These are phyloP conservation scores for Syngnathus floridae DNA, from an alignment of 2,113 vertebrate species.

Conservation along the genomic window DNA sequence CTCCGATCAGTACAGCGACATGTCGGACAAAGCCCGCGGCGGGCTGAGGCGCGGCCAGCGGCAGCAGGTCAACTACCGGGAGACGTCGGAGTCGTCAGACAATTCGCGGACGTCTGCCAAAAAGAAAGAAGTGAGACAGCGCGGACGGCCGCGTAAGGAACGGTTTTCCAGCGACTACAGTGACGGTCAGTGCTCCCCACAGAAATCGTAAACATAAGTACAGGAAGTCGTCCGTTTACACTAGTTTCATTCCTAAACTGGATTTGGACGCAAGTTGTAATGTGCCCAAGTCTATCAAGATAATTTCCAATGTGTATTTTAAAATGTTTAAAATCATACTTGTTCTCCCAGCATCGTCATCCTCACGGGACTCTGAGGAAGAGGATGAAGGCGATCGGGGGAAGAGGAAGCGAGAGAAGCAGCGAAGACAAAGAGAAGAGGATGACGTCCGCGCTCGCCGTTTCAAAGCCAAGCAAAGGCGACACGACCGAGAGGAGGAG, in stretches of 20 bases:
- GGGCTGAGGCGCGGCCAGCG: constrained; percentile 86
- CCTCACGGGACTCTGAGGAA: constrained; percentile 78
- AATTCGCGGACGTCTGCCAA: constrained; percentile 74
- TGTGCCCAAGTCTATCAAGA: background rate
- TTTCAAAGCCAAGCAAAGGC: constrained; percentile 53
- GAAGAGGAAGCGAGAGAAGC: constrained; percentile 21
- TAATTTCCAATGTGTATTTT: no score
- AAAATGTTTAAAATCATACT: background rate
- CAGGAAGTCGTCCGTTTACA: background rate
- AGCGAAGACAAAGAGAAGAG: constrained; percentile 59
- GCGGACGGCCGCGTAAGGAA: constrained; percentile 64
- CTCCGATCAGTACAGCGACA: constrained; percentile 80
- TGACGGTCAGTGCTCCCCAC: constrained; percentile 72
- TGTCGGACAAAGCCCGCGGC: constrained; percentile 81
- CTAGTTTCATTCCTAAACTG: background rate
- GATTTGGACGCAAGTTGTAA: background rate
- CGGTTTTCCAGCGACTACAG: constrained; percentile 89
- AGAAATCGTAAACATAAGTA: background rate
- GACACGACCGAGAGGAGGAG: constrained; percentile 37
- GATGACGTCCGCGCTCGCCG: constrained; percentile 51
- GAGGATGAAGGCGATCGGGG: constrained; percentile 53
- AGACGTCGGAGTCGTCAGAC: constrained; percentile 89
- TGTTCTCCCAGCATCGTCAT: constrained; percentile 29
- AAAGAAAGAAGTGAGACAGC: constrained; percentile 66
- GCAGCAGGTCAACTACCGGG: constrained; percentile 91